Conservation (phyloP, 2,113 vertebrate genomes). For the Nansenia antarctica region DNA sequence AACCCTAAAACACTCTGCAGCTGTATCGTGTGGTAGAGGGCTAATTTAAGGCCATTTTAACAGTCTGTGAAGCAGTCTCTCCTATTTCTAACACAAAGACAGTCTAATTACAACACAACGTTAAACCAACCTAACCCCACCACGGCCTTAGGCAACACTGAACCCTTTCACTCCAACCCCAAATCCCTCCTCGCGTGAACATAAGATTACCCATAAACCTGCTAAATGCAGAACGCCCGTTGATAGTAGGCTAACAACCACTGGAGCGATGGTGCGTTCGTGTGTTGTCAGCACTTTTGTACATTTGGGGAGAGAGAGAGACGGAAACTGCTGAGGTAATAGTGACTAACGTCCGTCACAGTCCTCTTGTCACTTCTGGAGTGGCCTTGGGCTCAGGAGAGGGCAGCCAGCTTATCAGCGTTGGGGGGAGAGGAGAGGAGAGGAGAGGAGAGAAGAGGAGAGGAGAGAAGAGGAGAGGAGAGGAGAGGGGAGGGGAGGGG, state of each 20-base stretch:
- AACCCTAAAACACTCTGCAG: no score
- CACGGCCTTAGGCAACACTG: conserved; percentile 28
- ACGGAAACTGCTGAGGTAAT: conserved; percentile 25
- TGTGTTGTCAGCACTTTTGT: conserved; percentile 39
- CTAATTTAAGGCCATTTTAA: conserved; percentile 50
- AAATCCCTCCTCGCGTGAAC: conserved; percentile 1
- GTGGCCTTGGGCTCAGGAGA: conserved; percentile 65
- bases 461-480: no score
- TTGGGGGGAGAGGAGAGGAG: conserved; percentile 27
- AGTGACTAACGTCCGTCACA: conserved; percentile 55
- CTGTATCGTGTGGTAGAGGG: conserved; percentile 37
- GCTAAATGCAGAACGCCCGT: not conserved
- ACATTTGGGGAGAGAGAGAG: no score
- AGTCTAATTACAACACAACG: conserved; percentile 53
- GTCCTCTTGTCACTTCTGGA: conserved; percentile 64
- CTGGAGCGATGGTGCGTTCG: no score
- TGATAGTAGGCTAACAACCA: conserved; percentile 9
- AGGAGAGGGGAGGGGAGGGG: no score
- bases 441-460: no score
- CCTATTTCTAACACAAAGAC: conserved; percentile 58
- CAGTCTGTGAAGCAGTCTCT: conserved; percentile 36
- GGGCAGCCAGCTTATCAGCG: conserved; percentile 60
- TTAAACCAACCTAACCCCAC: conserved; percentile 45
- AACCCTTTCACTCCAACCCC: conserved; percentile 31
- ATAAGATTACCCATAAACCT: not conserved